These are phyloP conservation scores for Gastrophryne carolinensis DNA, from an alignment of 2,797 vertebrate genomes.

Conservation along the genomic window DNA sequence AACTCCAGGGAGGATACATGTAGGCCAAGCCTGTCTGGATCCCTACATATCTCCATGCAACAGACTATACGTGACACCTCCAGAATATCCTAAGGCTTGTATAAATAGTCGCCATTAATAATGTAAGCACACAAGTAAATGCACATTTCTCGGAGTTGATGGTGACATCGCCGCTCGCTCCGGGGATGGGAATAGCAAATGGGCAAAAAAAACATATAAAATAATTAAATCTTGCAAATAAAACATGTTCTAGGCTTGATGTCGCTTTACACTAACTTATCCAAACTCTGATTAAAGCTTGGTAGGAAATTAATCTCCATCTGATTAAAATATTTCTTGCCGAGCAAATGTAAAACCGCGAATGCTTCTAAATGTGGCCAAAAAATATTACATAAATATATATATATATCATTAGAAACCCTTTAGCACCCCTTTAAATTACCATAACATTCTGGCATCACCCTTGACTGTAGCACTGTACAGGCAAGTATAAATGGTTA, in stretches of 20 bases:
- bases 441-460: too few relatives aligned
- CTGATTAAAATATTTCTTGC: conserved; percentile 1
- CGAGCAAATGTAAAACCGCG: background rate
- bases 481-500: too few relatives aligned
- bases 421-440: too few relatives aligned
- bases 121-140: conserved; percentile 11
- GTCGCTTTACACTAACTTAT: background rate
- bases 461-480: too few relatives aligned
- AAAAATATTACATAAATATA: too few relatives aligned
- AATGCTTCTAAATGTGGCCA: too few relatives aligned
- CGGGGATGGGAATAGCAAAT: background rate
- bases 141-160: background rate
- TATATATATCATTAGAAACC: too few relatives aligned
- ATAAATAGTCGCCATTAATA: conserved; percentile 21
- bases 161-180: background rate
- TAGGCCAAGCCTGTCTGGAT: background rate
- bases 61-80: background rate
- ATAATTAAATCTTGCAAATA: background rate
- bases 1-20: background rate
- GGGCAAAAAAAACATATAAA: background rate
- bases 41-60: background rate
- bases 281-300: background rate
- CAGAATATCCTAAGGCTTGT: background rate
- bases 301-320: background rate
- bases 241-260: background rate